These are phyloP conservation scores for Melitaea cinxia DNA, from an alignment of 1,140 invertebrate species.

Conservation along the genomic window DNA sequence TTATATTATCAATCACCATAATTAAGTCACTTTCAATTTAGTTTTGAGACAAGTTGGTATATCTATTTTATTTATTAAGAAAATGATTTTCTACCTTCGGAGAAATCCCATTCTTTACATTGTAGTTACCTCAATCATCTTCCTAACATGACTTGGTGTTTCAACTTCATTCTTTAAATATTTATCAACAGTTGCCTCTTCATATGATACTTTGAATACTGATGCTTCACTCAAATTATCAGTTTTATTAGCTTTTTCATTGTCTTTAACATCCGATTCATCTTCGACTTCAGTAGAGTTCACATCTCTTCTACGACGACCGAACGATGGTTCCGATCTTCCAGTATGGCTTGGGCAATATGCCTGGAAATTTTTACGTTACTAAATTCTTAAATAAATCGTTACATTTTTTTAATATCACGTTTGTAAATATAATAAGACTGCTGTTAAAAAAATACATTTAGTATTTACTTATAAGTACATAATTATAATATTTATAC, in stretches of 20 bases:
- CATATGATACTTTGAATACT: slow-evolving; percentile 68
- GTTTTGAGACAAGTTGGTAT: too few relatives aligned
- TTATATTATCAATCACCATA: too few relatives aligned
- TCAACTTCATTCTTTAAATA: slow-evolving; percentile 81
- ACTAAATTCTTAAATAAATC: neutral
- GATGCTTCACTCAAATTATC: slow-evolving; percentile 51
- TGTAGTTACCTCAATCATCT: slow-evolving; percentile 90
- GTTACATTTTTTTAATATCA: too few relatives aligned
- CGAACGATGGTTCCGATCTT: slow-evolving; percentile 91
- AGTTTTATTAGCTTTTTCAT: slow-evolving; percentile 45
- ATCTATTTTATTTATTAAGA: too few relatives aligned
- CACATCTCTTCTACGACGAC: slow-evolving; percentile 84
- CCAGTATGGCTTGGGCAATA: slow-evolving; percentile 89
- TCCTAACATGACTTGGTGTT: slow-evolving; percentile 88
- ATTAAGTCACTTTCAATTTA: too few relatives aligned
- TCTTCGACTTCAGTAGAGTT: slow-evolving; percentile 71
- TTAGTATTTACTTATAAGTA: too few relatives aligned
- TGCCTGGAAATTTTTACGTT: slow-evolving; percentile 74
- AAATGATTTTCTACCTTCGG: neutral
- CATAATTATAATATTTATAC: too few relatives aligned
- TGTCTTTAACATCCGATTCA: slow-evolving; percentile 45
- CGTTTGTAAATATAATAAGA: too few relatives aligned
- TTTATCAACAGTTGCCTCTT: slow-evolving; percentile 72
- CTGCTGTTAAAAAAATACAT: too few relatives aligned
- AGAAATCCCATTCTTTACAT: neutral